Evolutionary conservation across 2,888 invertebrate species (phyloP).

Genomic region (Platynereis dumerilii): DNA sequence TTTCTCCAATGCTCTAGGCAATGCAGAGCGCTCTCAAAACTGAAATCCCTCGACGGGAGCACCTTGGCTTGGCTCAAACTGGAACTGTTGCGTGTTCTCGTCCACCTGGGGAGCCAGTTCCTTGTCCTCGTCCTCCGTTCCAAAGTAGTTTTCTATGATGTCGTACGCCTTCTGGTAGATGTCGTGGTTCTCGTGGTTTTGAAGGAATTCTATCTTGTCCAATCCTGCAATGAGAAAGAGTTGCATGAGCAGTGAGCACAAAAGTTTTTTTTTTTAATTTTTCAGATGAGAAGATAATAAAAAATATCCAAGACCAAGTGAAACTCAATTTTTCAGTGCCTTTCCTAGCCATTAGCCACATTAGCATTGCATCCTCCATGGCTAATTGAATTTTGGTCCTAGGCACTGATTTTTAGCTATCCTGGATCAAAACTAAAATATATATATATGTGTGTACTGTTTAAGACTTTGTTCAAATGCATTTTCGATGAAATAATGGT

Average conservation of each 20-base stretch:
- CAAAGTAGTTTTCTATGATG: conserved; percentile 95
- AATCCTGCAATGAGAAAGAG: conserved; percentile 67
- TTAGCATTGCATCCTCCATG: too few species aligned
- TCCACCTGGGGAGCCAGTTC: conserved; percentile 73
- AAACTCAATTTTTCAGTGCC: too few species aligned
- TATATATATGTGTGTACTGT: too few species aligned
- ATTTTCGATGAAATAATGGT: too few species aligned
- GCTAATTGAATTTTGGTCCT: too few species aligned
- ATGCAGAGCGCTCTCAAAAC: conserved; percentile 22
- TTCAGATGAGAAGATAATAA: too few species aligned
- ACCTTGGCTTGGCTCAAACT: conserved; percentile 29
- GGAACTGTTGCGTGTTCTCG: conserved; percentile 34
- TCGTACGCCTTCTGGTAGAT: conserved; percentile 97
- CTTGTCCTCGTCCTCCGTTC: conserved; percentile 76
- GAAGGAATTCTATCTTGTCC: conserved; percentile 97
- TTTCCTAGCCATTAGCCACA: too few species aligned
- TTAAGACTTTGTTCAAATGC: too few species aligned
- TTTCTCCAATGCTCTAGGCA: neutral
- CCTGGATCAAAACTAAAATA: too few species aligned
- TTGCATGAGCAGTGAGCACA: neutral
- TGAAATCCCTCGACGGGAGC: conserved; percentile 33
- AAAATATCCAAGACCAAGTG: too few species aligned
- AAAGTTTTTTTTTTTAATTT: too few species aligned
- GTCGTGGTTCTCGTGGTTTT: conserved; percentile 95
- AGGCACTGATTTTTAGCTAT: too few species aligned